A percentile compares a stretch with the other conserved stretches of the same genome.
These are phyloP conservation scores for Zaprionus gabonicus DNA, from an alignment of 1,140 invertebrate species.

Conservation along the genomic window DNA sequence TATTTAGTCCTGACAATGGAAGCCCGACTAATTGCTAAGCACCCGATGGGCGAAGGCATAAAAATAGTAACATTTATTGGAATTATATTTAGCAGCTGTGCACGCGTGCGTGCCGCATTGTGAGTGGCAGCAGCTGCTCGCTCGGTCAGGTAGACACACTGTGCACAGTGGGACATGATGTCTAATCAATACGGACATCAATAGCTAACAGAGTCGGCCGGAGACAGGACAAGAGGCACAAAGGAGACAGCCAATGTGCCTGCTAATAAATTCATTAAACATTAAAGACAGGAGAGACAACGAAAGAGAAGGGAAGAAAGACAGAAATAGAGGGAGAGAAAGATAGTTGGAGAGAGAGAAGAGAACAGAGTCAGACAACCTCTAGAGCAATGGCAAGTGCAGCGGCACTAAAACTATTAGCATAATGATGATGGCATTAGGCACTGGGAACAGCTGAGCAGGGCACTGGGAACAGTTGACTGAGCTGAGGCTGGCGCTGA, in stretches of 20 bases:
- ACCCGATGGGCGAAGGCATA: conserved; percentile 6
- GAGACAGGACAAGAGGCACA: conserved; percentile 16
- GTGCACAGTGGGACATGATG: conserved; percentile 18
- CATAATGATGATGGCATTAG: conserved; percentile 54
- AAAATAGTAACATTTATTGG: conserved; percentile 39
- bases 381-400: conserved; percentile 22
- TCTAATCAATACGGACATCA: conserved; percentile 52
- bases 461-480: conserved; percentile 54
- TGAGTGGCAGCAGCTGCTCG: conserved; percentile 10
- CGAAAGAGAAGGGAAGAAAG: background rate
- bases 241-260: conserved; percentile 17
- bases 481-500: conserved; percentile 25
- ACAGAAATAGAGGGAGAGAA: background rate
- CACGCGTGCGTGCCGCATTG: background rate
- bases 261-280: conserved; percentile 81
- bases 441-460: conserved; percentile 12
- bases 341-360: no score
- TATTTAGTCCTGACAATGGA: conserved; percentile 12
- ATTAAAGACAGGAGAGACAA: conserved; percentile 43
- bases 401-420: conserved; percentile 54
- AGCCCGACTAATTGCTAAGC: conserved; percentile 19
- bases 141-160: background rate
- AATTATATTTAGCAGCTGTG: conserved; percentile 38
- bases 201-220: conserved; percentile 11
- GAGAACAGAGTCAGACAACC: background rate